Base-by-base conservation (phyloP, 2,888 invertebrate genomes). In the Tipula unca region DNA sequence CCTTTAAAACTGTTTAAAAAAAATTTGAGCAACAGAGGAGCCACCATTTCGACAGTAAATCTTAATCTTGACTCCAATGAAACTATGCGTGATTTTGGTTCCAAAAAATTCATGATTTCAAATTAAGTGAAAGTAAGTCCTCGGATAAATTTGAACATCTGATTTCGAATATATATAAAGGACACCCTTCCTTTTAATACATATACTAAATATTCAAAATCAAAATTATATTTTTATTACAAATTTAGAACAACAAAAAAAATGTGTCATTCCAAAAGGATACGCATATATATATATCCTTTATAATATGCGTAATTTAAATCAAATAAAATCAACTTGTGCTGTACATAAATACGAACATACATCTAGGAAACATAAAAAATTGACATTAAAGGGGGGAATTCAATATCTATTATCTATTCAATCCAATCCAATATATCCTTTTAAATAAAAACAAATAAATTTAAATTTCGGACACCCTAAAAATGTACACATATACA, bases 291-390 rank as follows among this genome's bases (percentile, higher is more conserved):
- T n/a, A n/a, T n/a, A n/a, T 17, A 48, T 69, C 25, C 69, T 69
- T 69, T 69, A 69, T 69, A 69, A 69, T 69, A 10, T 69, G 13
- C 10, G 69, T 25, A 69, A 69, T 69, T 69, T 69, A 69, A 69
- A 69, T 69, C 69, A 69, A 69, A 69, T 69, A 69, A 69, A 69
- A 69, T 69, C 69, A 69, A 69, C 69, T 69, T 69, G 69, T 69
- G 69, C 25, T 25, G 69, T 25, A 25, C 4, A 10, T 2, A 48
- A 8, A 39, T 39, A 48, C 39, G 39, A 10, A 13, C 8, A 39
- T 17, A 48, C 48, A 48, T 17, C 17, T 48, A 5, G 48, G n/a
- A 1, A 20, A 48, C 17, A 48, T 17, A 4, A 42, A 54, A 54
- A 54, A 17, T 54, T 69, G 69, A 69, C 25, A 69, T 69, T 69